A percentile compares a stretch with the other conserved stretches of the same genome.
Evolutionary conservation across 1,140 invertebrate genomes (phyloP).

Genomic region (Polyergus mexicanus): DNA sequence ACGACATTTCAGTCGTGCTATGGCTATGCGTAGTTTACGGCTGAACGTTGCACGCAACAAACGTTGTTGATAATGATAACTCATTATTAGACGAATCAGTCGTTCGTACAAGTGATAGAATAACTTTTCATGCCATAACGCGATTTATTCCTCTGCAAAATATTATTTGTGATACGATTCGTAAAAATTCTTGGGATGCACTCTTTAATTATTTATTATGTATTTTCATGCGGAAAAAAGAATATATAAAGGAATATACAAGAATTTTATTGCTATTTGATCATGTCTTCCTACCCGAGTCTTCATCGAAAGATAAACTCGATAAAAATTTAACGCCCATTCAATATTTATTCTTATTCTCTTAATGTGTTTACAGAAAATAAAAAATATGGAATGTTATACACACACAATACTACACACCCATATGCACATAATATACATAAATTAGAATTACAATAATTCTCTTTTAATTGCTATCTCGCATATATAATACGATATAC

Average conservation of each 20-base stretch:
- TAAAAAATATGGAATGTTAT: slow-evolving; percentile 70
- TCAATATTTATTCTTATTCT: slow-evolving; percentile 24
- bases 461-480: slow-evolving; percentile 51
- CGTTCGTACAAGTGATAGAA: slow-evolving; percentile 61
- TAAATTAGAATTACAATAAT: slow-evolving; percentile 62
- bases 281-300: background rate
- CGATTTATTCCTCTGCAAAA: slow-evolving; percentile 78
- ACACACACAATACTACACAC: no score
- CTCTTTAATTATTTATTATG: slow-evolving; percentile 76
- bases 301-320: background rate
- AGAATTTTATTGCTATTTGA: slow-evolving; percentile 60
- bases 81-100: slow-evolving; percentile 51
- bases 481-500: slow-evolving; percentile 52
- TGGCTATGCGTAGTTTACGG: slow-evolving; percentile 93
- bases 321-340: slow-evolving; percentile 34
- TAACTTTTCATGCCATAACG: slow-evolving; percentile 76
- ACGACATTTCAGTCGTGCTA: slow-evolving; percentile 94
- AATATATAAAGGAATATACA: slow-evolving; percentile 81
- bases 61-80: slow-evolving; percentile 81
- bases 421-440: background rate
- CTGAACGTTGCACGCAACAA: slow-evolving; percentile 86
- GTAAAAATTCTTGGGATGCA: slow-evolving; percentile 77
- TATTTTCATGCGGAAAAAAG: slow-evolving; percentile 72
- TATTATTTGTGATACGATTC: slow-evolving; percentile 82
- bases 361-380: slow-evolving; percentile 39